Evolutionary conservation across 2,113 vertebrate genomes (phyloP), one percentile per base, ranked within the genome.

Genomic region (Alces alces): DNA sequence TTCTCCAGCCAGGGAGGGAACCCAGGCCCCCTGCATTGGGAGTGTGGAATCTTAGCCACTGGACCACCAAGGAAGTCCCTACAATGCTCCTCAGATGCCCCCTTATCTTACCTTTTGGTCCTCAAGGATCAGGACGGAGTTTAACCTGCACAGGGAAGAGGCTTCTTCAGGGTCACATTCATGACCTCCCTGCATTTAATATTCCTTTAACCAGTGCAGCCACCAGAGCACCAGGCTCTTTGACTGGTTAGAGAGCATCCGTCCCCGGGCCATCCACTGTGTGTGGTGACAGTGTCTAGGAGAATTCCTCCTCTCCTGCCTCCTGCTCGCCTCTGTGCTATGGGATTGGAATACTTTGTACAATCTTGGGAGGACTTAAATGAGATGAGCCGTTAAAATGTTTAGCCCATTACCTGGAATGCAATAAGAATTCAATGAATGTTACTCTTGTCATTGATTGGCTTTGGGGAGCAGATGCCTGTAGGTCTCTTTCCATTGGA

Each of bases 401-500:
- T 58, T 96, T 86, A 92, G 61, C 80, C 50, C n/a, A 55, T 95
- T 83, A 64, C 36, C 87, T 43, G 33, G 61, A 66, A 61, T 45
- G 23, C 50, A 91, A 19, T 66, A 61, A 95, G 60, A 14, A 23
- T 82, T 87, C 76, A 66, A 28, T 92, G 80, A 54, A 50, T 80
- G 87, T 58, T 84, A 47, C 50, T 84, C 52, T 14, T 80, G 52
- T 91, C 47, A 0, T 60, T 58, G 61, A 2, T 55, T 83, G 70
- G 70, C 80, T 85, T 86, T 54, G 28, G 80, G 64, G 58, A 93
- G 8, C 89, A 92, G 94, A 96, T 45, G 33, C 88, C 80, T 47
- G 1, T 36, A 28, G 33, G 33, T 91, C n/a, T 83, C 36, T 93
- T 82, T 84, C 25, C 11, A 2, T 2, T 25, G 30, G 43, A 91